Percentiles rank a stretch among this genome's conserved stretches.
Evolutionary conservation across 2,113 vertebrate genomes (phyloP).

Genomic region (Isurus oxyrinchus): DNA sequence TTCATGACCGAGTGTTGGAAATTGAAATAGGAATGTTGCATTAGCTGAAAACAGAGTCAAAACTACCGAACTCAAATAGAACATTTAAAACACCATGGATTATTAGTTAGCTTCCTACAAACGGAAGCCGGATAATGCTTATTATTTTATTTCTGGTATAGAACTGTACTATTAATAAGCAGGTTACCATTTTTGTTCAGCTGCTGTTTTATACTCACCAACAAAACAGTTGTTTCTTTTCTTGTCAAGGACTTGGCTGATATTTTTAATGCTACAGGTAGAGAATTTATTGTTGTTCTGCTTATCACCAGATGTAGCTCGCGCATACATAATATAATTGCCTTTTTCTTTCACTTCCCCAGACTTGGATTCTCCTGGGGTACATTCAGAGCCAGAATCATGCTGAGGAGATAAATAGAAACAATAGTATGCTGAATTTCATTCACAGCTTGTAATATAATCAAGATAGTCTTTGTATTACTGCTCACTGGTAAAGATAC

Average conservation of each 20-base stretch:
- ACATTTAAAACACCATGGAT: neutral
- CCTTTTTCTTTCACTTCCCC: constrained; percentile 79
- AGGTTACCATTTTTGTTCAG: neutral
- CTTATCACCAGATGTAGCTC: constrained; percentile 93
- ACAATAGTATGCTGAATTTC: neutral
- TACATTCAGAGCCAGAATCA: constrained; percentile 89
- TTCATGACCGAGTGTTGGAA: neutral
- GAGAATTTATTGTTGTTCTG: constrained; percentile 97
- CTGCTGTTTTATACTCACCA: constrained; percentile 61
- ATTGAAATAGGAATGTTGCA: neutral
- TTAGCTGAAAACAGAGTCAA: neutral
- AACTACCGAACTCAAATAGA: neutral
- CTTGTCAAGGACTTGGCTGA: constrained; percentile 83
- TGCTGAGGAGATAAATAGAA: constrained; percentile 63
- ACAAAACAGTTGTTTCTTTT: constrained; percentile 87
- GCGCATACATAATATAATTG: constrained; percentile 97
- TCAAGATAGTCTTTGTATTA: neutral
- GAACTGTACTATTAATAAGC: neutral
- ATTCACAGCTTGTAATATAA: constrained; percentile 30
- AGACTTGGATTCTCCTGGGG: constrained; percentile 83
- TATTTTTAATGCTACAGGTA: constrained; percentile 84
- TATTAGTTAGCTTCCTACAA: neutral
- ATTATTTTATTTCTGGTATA: neutral
- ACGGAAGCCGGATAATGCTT: neutral
- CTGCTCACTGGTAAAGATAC: neutral